These are phyloP conservation scores for Platygyra sinensis DNA, from an alignment of 64 coral and sea anemone species.

Conservation along the genomic window DNA sequence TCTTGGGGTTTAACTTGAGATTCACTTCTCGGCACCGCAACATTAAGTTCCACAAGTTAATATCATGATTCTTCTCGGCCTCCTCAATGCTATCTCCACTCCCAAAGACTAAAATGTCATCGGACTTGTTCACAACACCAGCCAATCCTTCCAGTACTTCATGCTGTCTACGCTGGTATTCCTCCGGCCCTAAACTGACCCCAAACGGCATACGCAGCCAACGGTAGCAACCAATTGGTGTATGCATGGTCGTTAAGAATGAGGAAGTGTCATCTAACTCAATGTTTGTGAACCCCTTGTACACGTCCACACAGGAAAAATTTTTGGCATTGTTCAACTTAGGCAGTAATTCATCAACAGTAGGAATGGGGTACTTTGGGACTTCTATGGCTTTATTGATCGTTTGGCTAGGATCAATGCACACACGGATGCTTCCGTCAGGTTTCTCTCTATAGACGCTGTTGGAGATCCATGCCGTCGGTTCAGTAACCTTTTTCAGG, in stretches of 20 bases:
- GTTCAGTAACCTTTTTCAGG: conserved; percentile 48
- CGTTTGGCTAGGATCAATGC: conserved; percentile 58
- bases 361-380: conserved; percentile 11
- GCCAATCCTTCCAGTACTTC: conserved; percentile 39
- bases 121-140: conserved; percentile 49
- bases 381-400: conserved; percentile 27
- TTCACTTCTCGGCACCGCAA: conserved; percentile 39
- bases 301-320: conserved; percentile 22
- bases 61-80: conserved; percentile 56
- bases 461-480: conserved; percentile 61
- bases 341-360: not conserved
- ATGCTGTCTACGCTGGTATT: conserved; percentile 58
- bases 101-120: conserved; percentile 79
- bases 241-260: conserved; percentile 60
- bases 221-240: conserved; percentile 20
- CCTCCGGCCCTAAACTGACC: conserved; percentile 43
- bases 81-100: conserved; percentile 48
- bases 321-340: conserved; percentile 1
- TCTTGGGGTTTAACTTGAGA: conserved; percentile 55
- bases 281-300: conserved; percentile 25
- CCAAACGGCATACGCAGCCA: conserved; percentile 59
- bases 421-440: conserved; percentile 58
- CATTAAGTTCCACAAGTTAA: conserved; percentile 60
- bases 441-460: conserved; percentile 63
- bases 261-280: conserved; percentile 34